Base-by-base conservation (phyloP, 1,140 invertebrate species). In the Sarcophaga peregrina region DNA sequence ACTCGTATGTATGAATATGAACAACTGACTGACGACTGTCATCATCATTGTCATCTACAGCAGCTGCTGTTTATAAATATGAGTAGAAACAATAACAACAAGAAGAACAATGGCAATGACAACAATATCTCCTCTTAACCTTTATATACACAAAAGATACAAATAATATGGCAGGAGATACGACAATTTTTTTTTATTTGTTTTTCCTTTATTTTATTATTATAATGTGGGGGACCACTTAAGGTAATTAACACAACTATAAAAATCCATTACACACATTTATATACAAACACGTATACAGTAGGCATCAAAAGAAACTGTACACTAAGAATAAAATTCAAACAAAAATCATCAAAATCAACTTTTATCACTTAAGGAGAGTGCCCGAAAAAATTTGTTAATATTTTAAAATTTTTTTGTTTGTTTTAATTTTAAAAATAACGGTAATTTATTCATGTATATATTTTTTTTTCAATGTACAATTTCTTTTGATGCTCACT, bases 181-280 rank as follows among this genome's bases (percentile, higher is more conserved):
- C 25, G 25, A 58, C 0, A 58, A 4, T 58, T 58, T 58, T 37
- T 37, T 37, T 37, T 37, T 1, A 2, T 37, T 37, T 37, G 25
- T 37, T 37, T 37, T 37, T 37, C 25, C 25, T 37, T 58, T 58
- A 5, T 76, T 76, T n/a, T 76, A n/a, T 8, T 78, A 17, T 48
- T 76, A 76, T 78, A 78, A 50, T 78, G 75, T 78, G 75, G 75
- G 75, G 50, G 47, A 78, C 75, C 75, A 78, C 75, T 78, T 78
- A 78, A 78, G 75, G 47, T 78, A 78, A 78, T 78, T 78, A 78
- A 78, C n/a, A 25, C n/a, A 25, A 20, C 75, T 52, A 52, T 78
- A 78, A 52, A n/a, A 25, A 17, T n/a, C 50, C 48, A 78, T 78
- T 78, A 58, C 13, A 58, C 7, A 58, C 54, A 58, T 15, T 5